Evolutionary conservation across 2,888 invertebrate species (phyloP).

Genomic region (Strigamia transsilvanica): DNA sequence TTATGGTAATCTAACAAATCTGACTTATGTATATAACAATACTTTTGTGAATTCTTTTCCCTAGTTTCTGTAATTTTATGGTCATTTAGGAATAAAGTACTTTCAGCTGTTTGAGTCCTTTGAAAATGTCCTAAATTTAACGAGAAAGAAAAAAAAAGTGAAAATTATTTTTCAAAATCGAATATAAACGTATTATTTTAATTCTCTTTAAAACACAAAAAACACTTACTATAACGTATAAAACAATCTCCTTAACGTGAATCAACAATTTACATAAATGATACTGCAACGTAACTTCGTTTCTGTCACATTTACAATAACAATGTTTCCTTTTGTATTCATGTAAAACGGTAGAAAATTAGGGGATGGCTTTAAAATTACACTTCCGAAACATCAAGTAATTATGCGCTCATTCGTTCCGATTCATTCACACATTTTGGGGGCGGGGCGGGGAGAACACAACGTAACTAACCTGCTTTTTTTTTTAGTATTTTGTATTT

Average conservation of each 20-base stretch:
- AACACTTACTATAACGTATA: not conserved
- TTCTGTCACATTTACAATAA: not conserved
- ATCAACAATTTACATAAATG: conserved; percentile 12
- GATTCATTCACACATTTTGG: not conserved
- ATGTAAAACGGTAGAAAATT: conserved; percentile 34
- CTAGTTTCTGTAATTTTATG: conserved; percentile 32
- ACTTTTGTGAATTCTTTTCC: conserved; percentile 35
- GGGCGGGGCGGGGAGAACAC: not conserved
- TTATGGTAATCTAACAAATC: not conserved
- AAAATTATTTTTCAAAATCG: not conserved
- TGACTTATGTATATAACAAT: not conserved
- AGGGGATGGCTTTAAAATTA: not conserved
- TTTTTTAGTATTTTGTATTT: not conserved
- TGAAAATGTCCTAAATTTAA: not conserved
- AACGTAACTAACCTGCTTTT: not conserved
- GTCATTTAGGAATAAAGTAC: conserved; percentile 23
- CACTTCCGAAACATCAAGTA: not conserved
- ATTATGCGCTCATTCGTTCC: not conserved
- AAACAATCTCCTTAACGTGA: conserved; percentile 3
- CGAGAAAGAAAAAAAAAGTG: too few relatives aligned
- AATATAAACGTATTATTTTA: not conserved
- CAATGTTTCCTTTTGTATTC: not conserved
- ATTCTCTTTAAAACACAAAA: conserved; percentile 2
- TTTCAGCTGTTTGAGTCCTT: conserved; percentile 26
- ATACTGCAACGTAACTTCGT: not conserved